A percentile compares a stretch with the other conserved stretches of the same genome.
These are phyloP conservation scores for Polyergus mexicanus DNA, from an alignment of 1,140 invertebrate genomes.

Conservation along the genomic window DNA sequence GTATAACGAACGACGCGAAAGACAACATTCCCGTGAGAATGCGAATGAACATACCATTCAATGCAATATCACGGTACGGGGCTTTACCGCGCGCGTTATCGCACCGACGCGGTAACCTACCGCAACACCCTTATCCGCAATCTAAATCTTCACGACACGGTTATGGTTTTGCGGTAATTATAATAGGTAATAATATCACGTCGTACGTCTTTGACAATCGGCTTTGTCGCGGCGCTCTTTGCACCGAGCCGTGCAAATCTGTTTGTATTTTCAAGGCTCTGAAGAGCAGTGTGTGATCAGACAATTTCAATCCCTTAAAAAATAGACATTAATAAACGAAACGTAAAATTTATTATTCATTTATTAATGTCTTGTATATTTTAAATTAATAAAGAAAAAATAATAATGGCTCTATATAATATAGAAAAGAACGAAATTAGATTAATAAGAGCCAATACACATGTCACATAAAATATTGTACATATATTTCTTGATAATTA, in stretches of 20 bases:
- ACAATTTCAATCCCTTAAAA: background rate
- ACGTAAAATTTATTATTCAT: too few species aligned
- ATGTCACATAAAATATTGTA: too few species aligned
- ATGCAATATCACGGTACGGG: conserved; percentile 66
- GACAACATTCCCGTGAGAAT: conserved; percentile 70
- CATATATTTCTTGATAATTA: too few species aligned
- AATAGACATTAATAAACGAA: background rate
- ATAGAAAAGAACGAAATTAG: too few species aligned
- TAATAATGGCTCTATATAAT: too few species aligned
- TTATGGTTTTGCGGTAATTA: conserved; percentile 72
- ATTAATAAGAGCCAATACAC: too few species aligned
- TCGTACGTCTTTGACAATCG: conserved; percentile 67
- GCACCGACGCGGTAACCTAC: conserved; percentile 20
- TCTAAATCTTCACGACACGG: conserved; percentile 70
- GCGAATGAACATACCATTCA: conserved; percentile 71
- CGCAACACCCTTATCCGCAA: conserved; percentile 65
- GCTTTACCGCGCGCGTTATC: conserved; percentile 68
- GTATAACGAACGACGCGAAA: conserved; percentile 59
- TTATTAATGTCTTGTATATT: too few species aligned
- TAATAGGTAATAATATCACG: conserved; percentile 69
- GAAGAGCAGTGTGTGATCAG: background rate
- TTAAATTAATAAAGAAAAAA: too few species aligned
- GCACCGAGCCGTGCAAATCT: background rate
- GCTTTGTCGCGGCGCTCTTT: background rate
- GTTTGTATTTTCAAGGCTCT: background rate